phyloP scores from a whole-genome alignment of 2,797 vertebrate genomes.

The Balearica regulorum region DNA sequence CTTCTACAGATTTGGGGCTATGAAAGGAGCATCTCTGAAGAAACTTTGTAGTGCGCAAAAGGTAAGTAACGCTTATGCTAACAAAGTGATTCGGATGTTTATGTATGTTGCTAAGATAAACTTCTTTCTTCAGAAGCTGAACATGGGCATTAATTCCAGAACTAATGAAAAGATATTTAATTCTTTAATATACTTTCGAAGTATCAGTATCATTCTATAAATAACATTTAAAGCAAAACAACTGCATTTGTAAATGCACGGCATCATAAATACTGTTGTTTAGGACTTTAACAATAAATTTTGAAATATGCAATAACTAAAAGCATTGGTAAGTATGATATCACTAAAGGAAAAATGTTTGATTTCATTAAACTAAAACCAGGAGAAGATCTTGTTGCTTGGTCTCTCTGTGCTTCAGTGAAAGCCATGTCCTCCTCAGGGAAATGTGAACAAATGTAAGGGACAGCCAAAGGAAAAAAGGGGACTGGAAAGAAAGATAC shows the following conservation, averaged over 20 bases:
- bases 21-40: slow-evolving; percentile 20
- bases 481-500: not conserved
- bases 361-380: not conserved
- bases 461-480: not conserved
- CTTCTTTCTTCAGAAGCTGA: not conserved
- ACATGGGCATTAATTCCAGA: not conserved
- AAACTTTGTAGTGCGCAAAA: not conserved
- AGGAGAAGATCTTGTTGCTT: not conserved
- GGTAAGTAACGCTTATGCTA: slow-evolving; percentile 60
- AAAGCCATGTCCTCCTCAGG: not conserved
- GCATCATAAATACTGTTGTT: not conserved
- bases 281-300: not conserved
- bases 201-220: not conserved
- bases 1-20: slow-evolving; percentile 14
- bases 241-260: not conserved
- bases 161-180: not conserved
- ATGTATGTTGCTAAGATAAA: not conserved
- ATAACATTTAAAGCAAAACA: not conserved
- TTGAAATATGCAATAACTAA: not conserved
- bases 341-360: not conserved
- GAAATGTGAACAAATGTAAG: not conserved
- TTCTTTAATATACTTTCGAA: not conserved
- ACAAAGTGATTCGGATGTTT: not conserved
- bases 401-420: not conserved
- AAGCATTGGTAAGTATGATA: not conserved